Conservation (phyloP, 2,113 vertebrate genomes). For the Tricholaema leucomelas region DNA sequence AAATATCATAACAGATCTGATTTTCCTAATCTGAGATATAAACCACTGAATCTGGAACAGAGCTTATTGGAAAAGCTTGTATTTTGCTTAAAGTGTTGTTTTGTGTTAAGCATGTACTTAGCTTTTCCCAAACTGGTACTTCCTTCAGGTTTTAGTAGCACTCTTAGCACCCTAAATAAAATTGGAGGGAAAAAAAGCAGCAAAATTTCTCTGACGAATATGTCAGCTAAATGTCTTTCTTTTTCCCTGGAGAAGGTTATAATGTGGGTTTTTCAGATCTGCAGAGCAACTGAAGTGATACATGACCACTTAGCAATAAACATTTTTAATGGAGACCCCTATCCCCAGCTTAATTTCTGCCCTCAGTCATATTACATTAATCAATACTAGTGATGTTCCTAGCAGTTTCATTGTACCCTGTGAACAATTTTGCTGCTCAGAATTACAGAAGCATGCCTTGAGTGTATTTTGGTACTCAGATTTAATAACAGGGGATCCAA, state of each 20-base stretch:
- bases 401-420: not conserved
- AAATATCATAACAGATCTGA: not conserved
- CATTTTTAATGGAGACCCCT: constrained; percentile 66
- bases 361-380: constrained; percentile 52
- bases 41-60: not conserved
- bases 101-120: constrained; percentile 45
- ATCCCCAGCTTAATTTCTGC: constrained; percentile 68
- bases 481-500: constrained; percentile 48
- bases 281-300: constrained; percentile 38
- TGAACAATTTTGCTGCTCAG: constrained; percentile 31
- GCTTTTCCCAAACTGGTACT: constrained; percentile 52
- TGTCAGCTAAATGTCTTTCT: constrained; percentile 35
- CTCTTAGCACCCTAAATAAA: constrained; percentile 51
- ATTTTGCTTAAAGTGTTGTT: constrained; percentile 54
- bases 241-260: constrained; percentile 49
- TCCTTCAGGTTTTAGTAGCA: constrained; percentile 58
- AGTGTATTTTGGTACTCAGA: constrained; percentile 44
- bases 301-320: constrained; percentile 61
- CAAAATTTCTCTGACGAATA: constrained; percentile 12
- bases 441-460: constrained; percentile 47
- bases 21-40: constrained; percentile 20
- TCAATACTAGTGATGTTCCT: constrained; percentile 41
- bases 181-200: constrained; percentile 30
- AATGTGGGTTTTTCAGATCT: not conserved
- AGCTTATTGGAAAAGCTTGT: constrained; percentile 11